Evolutionary conservation across 2,113 vertebrate genomes (phyloP).

Genomic region (Melanerpes aurifrons): DNA sequence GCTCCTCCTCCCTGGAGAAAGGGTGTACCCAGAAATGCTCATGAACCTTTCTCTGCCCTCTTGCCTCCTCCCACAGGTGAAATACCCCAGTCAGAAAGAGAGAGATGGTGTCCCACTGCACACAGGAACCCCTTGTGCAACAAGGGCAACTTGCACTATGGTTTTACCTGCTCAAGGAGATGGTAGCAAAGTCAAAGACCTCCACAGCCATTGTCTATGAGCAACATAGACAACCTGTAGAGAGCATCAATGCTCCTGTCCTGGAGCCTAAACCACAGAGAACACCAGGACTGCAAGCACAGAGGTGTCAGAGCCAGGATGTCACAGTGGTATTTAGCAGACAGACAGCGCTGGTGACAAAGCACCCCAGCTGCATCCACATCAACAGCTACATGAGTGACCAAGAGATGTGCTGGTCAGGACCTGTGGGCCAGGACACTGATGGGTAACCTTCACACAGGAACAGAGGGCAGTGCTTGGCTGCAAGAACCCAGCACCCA

Average conservation of each 20-base stretch:
- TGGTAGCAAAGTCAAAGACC: not conserved
- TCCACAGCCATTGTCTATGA: not conserved
- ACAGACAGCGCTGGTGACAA: not conserved
- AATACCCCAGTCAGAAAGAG: not conserved
- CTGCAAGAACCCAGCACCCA: not conserved
- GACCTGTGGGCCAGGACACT: not conserved
- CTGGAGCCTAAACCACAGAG: not conserved
- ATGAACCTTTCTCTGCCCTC: not conserved
- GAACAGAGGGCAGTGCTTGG: not conserved
- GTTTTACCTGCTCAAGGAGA: not conserved
- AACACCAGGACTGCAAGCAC: not conserved
- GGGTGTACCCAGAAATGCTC: not conserved
- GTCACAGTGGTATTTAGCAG: accelerated
- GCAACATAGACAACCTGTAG: not conserved
- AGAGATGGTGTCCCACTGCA: not conserved
- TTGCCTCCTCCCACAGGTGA: not conserved
- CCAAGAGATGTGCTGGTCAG: accelerated
- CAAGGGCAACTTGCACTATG: not conserved
- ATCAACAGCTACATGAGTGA: accelerated
- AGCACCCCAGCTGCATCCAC: accelerated
- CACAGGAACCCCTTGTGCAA: not conserved
- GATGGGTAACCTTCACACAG: not conserved
- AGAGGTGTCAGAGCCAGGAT: not conserved
- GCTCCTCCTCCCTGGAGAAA: not conserved
- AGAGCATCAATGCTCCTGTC: not conserved